Evolutionary conservation across 2,888 invertebrate genomes (phyloP), one percentile per base, ranked within the genome.

Genomic region (Pemphredon lugubris): DNA sequence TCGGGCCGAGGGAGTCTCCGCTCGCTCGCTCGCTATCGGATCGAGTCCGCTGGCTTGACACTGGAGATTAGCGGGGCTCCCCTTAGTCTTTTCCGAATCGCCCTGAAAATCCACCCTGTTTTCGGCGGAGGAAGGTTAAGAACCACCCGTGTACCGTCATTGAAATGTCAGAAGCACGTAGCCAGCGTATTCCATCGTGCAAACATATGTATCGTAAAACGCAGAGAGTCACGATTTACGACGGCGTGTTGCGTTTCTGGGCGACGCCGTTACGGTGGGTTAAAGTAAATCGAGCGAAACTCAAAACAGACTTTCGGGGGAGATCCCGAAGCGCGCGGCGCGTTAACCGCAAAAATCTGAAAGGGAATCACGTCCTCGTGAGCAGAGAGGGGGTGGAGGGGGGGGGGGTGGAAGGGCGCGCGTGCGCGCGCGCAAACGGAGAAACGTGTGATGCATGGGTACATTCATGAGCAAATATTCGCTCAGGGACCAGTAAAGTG

Each of bases 11-110:
- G 72, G 64, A 47, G 51, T 59, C n/a, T n/a, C n/a, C n/a, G n/a
- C n/a, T n/a, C n/a, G n/a, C n/a, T n/a, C n/a, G n/a, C 53, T 7
- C 58, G 50, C 63, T 84, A 82, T 83, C 84, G 58, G 80, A 83
- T 79, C 72, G 79, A 75, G 61, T 71, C 72, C 72, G 60, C 51
- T 73, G 68, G 75, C 76, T 84, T 70, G 76, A 83, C 78, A 79
- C 76, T 59, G 71, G 42, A 81, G 81, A 84, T 83, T 83, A 83
- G 75, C 68, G 54, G 5, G 42, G 42, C 57, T 30, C 53, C 64
- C 65, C 59, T 65, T 53, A 30, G 69, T 58, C 54, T 47, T 55
- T 69, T 68, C 55, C 30, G 60, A 68, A 73, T 60, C 73, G 48
- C 57, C 53, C 67, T 40, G 61, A 74, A 83, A 75, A 68, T 58